Evolutionary conservation across 2,797 vertebrate genomes (phyloP).

Genomic region (Schizothorax lantsangensis): DNA sequence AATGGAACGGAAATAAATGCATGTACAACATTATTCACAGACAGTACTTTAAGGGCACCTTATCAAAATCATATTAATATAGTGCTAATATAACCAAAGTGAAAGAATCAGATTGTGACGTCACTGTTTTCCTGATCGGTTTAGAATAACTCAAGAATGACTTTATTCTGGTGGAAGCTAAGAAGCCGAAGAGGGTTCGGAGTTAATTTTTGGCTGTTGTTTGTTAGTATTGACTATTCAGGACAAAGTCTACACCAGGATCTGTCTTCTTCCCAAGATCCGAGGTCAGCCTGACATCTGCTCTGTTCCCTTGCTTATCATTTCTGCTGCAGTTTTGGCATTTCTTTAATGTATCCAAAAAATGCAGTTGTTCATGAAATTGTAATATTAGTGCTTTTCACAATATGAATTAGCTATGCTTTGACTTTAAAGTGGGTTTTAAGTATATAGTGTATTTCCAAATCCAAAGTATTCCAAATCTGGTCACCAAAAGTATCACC

Average conservation of each 20-base stretch:
- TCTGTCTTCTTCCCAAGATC: slow-evolving; percentile 29
- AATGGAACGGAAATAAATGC: background rate
- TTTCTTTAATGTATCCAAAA: background rate
- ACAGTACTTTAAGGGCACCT: background rate
- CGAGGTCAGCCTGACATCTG: slow-evolving; percentile 43
- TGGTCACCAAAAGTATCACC: background rate
- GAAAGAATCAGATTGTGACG: background rate
- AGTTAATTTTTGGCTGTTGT: slow-evolving; percentile 38
- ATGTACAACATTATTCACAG: background rate
- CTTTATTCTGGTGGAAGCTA: background rate
- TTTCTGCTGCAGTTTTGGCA: background rate
- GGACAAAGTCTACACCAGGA: slow-evolving; percentile 53
- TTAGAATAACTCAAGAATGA: background rate
- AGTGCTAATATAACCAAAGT: background rate
- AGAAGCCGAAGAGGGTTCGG: background rate
- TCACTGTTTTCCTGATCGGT: background rate
- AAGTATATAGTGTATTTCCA: background rate
- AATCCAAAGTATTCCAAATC: background rate
- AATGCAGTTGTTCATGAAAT: background rate
- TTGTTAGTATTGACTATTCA: slow-evolving; percentile 32
- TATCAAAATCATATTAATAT: no score
- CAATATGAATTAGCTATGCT: background rate
- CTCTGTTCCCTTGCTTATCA: slow-evolving; percentile 3
- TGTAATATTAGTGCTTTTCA: background rate
- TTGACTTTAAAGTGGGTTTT: background rate